Evolutionary conservation across 2,797 vertebrate species (phyloP).

Genomic region (Artibeus lituratus): DNA sequence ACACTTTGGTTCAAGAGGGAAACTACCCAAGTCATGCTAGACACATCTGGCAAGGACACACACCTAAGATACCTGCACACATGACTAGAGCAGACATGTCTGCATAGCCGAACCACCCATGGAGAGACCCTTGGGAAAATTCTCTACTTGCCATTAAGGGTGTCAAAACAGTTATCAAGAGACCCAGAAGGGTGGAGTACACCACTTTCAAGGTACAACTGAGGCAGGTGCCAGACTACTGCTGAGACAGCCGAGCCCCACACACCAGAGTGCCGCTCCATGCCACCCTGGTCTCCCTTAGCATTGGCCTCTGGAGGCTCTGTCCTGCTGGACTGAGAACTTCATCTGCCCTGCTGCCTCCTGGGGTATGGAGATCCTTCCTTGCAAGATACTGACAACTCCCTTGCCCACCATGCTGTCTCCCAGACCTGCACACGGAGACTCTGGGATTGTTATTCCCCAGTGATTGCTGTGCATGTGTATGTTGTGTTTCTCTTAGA

Average conservation of each 20-base stretch:
- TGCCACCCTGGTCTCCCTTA: neutral
- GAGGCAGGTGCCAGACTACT: too few species aligned
- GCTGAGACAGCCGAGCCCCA: too few species aligned
- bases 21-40: neutral
- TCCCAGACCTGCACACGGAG: neutral
- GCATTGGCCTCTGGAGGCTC: neutral
- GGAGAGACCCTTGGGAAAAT: neutral
- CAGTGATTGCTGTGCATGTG: neutral
- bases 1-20: neutral
- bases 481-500: neutral
- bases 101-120: neutral
- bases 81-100: neutral
- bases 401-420: neutral
- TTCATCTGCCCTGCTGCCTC: neutral
- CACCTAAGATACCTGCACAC: neutral
- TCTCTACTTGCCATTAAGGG: neutral
- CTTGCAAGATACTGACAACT: neutral
- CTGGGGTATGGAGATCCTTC: neutral
- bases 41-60: neutral
- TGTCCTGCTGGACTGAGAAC: neutral
- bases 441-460: neutral
- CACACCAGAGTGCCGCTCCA: neutral
- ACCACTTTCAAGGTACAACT: too few species aligned
- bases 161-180: neutral
- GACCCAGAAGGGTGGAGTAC: neutral